Conservation (phyloP, 2,113 vertebrate genomes). For the Strix uralensis region DNA sequence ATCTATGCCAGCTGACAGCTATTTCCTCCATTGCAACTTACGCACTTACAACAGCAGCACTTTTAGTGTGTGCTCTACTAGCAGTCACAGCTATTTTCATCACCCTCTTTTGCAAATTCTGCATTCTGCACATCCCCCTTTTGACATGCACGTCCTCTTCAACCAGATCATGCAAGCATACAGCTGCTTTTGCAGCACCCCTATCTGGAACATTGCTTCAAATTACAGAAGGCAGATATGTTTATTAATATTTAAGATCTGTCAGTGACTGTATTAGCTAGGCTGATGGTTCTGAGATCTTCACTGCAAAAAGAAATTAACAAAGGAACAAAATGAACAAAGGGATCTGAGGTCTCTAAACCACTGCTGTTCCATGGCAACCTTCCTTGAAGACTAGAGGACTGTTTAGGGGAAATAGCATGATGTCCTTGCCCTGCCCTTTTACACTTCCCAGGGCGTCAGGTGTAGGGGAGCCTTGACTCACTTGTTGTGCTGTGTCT, state of each 20-base stretch:
- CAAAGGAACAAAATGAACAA: background rate
- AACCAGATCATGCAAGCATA: background rate
- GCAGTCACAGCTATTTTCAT: conserved; percentile 24
- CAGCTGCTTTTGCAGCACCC: background rate
- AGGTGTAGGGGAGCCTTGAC: background rate
- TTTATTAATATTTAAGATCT: conserved; percentile 41
- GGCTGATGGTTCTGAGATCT: background rate
- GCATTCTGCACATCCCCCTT: background rate
- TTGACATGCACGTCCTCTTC: background rate
- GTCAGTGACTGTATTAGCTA: background rate
- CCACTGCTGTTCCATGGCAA: background rate
- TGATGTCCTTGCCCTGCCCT: background rate
- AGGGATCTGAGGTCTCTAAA: background rate
- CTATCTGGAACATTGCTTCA: background rate
- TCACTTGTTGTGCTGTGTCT: background rate
- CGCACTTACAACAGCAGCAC: background rate
- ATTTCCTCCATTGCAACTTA: background rate
- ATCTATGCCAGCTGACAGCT: background rate
- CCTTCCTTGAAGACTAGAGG: background rate
- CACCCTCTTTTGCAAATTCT: background rate
- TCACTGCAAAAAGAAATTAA: background rate
- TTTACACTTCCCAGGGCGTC: background rate
- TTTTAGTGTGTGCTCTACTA: background rate
- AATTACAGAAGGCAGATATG: background rate
- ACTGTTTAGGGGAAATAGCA: background rate